Evolutionary conservation across 2,888 invertebrate genomes (phyloP).

Genomic region (Pseudeuparius sepicola): DNA sequence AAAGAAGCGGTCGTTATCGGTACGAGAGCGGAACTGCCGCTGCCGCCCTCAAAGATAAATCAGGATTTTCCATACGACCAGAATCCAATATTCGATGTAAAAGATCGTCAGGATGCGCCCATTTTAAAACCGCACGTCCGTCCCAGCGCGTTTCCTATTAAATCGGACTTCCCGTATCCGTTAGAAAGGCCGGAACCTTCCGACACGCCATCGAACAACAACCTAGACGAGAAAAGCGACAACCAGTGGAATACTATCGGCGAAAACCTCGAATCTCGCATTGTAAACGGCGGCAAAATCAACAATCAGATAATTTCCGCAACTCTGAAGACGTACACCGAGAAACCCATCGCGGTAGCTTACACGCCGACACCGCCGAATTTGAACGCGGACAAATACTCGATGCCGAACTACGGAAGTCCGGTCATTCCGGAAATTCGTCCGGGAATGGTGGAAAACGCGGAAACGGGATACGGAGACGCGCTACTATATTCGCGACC

Average conservation of each 20-base stretch:
- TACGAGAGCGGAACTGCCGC: slow-evolving; percentile 42
- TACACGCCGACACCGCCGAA: slow-evolving; percentile 49
- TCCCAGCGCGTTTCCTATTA: slow-evolving; percentile 34
- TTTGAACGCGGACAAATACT: slow-evolving; percentile 34
- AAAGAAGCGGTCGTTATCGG: slow-evolving; percentile 48
- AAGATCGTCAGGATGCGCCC: slow-evolving; percentile 37
- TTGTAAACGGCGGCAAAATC: slow-evolving; percentile 33
- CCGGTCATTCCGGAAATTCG: slow-evolving; percentile 43
- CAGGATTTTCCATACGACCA: slow-evolving; percentile 36
- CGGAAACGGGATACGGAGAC: slow-evolving; percentile 17
- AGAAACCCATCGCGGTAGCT: slow-evolving; percentile 54
- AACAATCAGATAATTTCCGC: slow-evolving; percentile 33
- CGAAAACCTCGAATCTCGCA: slow-evolving; percentile 38
- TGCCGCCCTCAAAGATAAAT: slow-evolving; percentile 36
- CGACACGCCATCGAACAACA: slow-evolving; percentile 36
- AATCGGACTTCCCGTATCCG: slow-evolving; percentile 55
- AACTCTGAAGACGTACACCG: slow-evolving; percentile 39
- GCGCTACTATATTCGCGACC: slow-evolving; percentile 38
- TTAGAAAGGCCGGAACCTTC: slow-evolving; percentile 49
- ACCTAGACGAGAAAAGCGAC: slow-evolving; percentile 35
- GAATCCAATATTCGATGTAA: too few relatives aligned
- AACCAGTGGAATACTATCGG: slow-evolving; percentile 39
- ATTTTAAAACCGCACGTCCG: slow-evolving; percentile 38
- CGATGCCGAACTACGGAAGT: slow-evolving; percentile 41
- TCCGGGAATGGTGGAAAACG: slow-evolving; percentile 28